These are phyloP conservation scores for Caenorhabditis sp. DNA, from an alignment of 2,888 invertebrate species.

Conservation along the genomic window DNA sequence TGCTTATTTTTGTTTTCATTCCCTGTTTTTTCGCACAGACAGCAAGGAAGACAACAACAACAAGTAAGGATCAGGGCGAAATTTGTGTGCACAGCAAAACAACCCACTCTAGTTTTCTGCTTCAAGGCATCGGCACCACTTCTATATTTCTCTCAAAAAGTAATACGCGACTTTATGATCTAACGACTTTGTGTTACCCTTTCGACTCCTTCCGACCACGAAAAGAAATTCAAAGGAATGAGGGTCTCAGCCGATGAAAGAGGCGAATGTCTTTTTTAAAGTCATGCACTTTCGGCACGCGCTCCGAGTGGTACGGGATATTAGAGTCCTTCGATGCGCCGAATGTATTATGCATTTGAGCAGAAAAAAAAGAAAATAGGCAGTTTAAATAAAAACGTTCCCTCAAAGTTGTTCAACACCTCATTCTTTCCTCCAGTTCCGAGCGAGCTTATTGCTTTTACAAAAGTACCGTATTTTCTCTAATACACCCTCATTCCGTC, in stretches of 20 bases:
- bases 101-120: slow-evolving; percentile 27
- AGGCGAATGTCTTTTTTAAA: slow-evolving; percentile 27
- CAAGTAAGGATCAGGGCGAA: slow-evolving; percentile 7
- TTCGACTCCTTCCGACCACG: background rate
- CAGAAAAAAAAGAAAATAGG: background rate
- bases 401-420: too few species aligned
- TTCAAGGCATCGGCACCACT: slow-evolving; percentile 8
- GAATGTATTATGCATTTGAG: background rate
- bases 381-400: too few species aligned
- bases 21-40: slow-evolving; percentile 16
- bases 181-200: background rate
- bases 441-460: too few species aligned
- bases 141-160: slow-evolving; percentile 4
- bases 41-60: slow-evolving; percentile 14
- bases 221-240: background rate
- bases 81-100: slow-evolving; percentile 43
- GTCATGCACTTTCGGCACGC: slow-evolving; percentile 1
- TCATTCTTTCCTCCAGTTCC: background rate
- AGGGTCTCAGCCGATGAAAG: background rate
- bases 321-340: background rate
- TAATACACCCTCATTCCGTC: too few species aligned
- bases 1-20: slow-evolving; percentile 41
- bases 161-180: slow-evolving; percentile 17
- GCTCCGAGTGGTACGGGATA: slow-evolving; percentile 4
- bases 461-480: too few species aligned